Conservation (phyloP, 2,888 invertebrate species). For the Sinopyrophorus schimmeli region DNA sequence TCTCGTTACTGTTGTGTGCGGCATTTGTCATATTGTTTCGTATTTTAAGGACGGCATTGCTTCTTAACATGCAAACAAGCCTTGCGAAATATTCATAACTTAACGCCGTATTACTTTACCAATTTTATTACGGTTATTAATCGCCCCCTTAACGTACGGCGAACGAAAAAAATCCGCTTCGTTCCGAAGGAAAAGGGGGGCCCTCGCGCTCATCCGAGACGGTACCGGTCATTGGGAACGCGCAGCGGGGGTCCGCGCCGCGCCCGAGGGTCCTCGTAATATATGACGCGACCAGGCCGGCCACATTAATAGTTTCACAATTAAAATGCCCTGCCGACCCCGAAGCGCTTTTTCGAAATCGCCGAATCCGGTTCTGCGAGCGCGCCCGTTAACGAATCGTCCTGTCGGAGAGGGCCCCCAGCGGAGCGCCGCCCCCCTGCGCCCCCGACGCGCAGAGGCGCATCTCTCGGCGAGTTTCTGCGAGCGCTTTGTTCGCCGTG, state of each 20-base stretch:
- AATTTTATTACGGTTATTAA: constrained; percentile 22
- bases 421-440: too few relatives aligned
- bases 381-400: too few relatives aligned
- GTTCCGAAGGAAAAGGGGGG: constrained; percentile 22
- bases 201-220: constrained; percentile 34
- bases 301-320: constrained; percentile 50
- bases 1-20: constrained; percentile 41
- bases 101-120: constrained; percentile 9
- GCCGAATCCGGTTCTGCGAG: too few relatives aligned
- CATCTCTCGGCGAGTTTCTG: constrained; percentile 13
- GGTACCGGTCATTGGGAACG: constrained; percentile 52
- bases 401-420: too few relatives aligned
- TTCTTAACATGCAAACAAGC: constrained; percentile 47
- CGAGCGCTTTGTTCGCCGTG: constrained; percentile 22
- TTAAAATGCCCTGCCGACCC: constrained; percentile 43
- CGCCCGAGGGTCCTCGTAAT: constrained; percentile 50
- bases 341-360: constrained; percentile 20
- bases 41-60: constrained; percentile 49
- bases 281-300: constrained; percentile 50
- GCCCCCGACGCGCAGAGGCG: neutral
- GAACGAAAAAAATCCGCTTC: constrained; percentile 14
- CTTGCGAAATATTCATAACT: constrained; percentile 39
- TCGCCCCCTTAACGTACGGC: constrained; percentile 5
- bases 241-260: constrained; percentile 51
- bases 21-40: constrained; percentile 47